phyloP scores from a whole-genome alignment of 1,140 invertebrate species.

The Lepidurus arcticus region DNA sequence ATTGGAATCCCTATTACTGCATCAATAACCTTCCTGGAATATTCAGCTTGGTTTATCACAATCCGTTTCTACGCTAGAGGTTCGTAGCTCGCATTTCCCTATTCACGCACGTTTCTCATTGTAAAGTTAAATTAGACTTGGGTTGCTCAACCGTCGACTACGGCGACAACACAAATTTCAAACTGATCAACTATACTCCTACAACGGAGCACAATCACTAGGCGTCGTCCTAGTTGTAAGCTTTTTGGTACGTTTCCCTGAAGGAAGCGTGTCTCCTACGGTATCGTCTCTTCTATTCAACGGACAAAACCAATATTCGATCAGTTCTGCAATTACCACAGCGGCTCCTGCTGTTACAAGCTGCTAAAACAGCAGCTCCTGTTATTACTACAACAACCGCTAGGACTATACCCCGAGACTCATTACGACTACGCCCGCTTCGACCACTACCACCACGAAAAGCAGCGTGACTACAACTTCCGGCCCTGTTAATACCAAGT shows the following conservation, averaged over 20 bases:
- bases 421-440: slow-evolving; percentile 16
- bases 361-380: background rate
- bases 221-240: slow-evolving; percentile 11
- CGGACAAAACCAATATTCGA: slow-evolving; percentile 26
- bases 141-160: background rate
- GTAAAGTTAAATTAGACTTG: background rate
- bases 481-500: slow-evolving; percentile 35
- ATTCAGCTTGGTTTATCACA: slow-evolving; percentile 20
- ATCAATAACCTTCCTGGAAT: slow-evolving; percentile 28
- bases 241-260: slow-evolving; percentile 29
- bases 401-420: background rate
- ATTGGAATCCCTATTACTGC: slow-evolving; percentile 12
- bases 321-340: background rate
- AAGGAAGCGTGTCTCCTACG: background rate
- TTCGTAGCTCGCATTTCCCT: background rate
- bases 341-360: background rate
- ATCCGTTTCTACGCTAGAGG: slow-evolving; percentile 20
- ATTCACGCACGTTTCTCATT: background rate
- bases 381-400: slow-evolving; percentile 5
- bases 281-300: slow-evolving; percentile 28
- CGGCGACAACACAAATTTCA: background rate
- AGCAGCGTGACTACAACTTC: slow-evolving; percentile 38
- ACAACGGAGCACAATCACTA: slow-evolving; percentile 26
- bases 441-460: slow-evolving; percentile 23
- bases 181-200: slow-evolving; percentile 23